phyloP scores from a whole-genome alignment of 2,113 vertebrate species.

The Amia ocellicauda region DNA sequence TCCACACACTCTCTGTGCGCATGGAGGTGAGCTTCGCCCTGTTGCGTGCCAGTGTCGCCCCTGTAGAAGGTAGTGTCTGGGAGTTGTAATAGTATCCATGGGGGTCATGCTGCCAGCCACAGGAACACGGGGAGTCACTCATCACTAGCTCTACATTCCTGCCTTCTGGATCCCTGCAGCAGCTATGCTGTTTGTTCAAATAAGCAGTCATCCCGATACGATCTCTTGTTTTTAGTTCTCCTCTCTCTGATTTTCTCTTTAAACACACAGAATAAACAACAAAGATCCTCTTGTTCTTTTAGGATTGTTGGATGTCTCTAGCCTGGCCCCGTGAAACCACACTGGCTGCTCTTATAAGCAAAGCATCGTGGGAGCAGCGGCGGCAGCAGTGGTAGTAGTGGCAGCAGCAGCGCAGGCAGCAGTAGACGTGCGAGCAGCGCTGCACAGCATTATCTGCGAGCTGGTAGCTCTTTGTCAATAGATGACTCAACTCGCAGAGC shows the following conservation, averaged over 20 bases:
- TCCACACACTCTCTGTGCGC: conserved; percentile 66
- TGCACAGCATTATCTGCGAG: conserved; percentile 60
- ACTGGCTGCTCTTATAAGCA: conserved; percentile 58
- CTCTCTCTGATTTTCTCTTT: conserved; percentile 20
- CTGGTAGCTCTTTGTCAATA: conserved; percentile 75
- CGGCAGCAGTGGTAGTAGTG: neutral
- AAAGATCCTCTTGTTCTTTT: neutral
- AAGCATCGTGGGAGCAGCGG: conserved; percentile 50
- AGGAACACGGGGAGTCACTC: conserved; percentile 65
- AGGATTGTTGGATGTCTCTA: neutral
- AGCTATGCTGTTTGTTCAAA: conserved; percentile 72
- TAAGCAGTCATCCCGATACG: conserved; percentile 68
- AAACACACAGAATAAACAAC: neutral
- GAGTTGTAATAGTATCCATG: conserved; percentile 39
- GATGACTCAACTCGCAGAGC: conserved; percentile 76
- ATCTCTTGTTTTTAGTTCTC: conserved; percentile 14
- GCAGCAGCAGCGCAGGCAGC: conserved; percentile 11
- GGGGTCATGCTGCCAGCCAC: conserved; percentile 62
- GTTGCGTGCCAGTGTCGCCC: conserved; percentile 46
- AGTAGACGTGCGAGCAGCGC: conserved; percentile 31
- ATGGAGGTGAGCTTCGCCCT: conserved; percentile 52
- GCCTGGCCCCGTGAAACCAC: conserved; percentile 40
- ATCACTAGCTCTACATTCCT: conserved; percentile 37
- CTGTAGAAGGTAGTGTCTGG: conserved; percentile 45
- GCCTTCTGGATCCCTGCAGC: conserved; percentile 59